Percentiles rank a stretch among this genome's conserved stretches.
phyloP scores from a whole-genome alignment of 2,797 vertebrate genomes.

The Fundulus diaphanus region DNA sequence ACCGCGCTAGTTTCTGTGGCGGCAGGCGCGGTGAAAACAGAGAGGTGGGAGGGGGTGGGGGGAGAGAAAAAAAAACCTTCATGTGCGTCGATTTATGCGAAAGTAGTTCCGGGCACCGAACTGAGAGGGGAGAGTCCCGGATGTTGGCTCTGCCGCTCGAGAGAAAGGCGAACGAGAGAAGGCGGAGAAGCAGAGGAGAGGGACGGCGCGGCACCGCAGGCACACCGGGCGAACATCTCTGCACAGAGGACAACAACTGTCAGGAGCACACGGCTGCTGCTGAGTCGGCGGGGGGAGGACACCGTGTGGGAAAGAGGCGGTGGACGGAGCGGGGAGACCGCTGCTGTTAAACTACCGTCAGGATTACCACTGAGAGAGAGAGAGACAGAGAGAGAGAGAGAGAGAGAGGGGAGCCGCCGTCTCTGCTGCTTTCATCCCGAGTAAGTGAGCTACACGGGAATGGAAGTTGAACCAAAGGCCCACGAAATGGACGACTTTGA shows the following conservation, averaged over 20 bases:
- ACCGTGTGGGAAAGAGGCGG: conserved; percentile 61
- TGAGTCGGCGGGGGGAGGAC: conserved; percentile 45
- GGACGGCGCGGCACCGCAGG: conserved; percentile 78
- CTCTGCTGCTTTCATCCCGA: conserved; percentile 76
- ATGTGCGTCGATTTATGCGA: conserved; percentile 62
- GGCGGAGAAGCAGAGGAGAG: conserved; percentile 80
- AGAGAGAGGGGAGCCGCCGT: conserved; percentile 63
- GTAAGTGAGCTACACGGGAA: conserved; percentile 84
- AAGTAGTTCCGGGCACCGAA: conserved; percentile 84
- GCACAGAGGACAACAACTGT: conserved; percentile 67
- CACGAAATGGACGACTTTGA: conserved; percentile 82
- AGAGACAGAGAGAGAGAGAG: too few relatives aligned
- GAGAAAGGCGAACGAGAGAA: conserved; percentile 84
- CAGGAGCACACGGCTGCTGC: conserved; percentile 67
- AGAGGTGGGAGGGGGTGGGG: conserved; percentile 10
- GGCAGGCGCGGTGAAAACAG: conserved; percentile 53
- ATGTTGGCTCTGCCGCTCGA: conserved; percentile 83
- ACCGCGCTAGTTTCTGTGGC: conserved; percentile 78
- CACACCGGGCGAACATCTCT: conserved; percentile 76
- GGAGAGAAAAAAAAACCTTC: conserved; percentile 23
- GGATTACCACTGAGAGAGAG: too few relatives aligned
- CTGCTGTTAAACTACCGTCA: conserved; percentile 79
- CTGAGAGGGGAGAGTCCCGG: conserved; percentile 77
- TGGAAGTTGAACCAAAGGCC: conserved; percentile 83
- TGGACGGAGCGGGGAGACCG: conserved; percentile 69